These are phyloP conservation scores for Temnopleurus reevesii DNA, from an alignment of 53 echinoderm and acorn worm genomes.

Conservation along the genomic window DNA sequence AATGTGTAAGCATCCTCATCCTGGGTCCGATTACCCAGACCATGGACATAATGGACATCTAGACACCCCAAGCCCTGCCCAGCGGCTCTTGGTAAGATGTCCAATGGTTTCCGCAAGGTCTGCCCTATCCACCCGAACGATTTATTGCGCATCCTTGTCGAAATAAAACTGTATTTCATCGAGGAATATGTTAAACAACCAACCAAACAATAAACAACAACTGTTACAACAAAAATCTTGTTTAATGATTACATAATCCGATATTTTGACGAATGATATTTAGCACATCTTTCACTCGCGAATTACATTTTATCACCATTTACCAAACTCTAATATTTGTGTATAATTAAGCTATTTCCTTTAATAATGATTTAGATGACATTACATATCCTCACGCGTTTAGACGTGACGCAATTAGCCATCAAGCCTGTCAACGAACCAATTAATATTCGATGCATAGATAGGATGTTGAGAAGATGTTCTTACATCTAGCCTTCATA, in stretches of 20 bases:
- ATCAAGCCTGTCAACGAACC: constrained; percentile 1
- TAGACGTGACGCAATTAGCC: background rate
- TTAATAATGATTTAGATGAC: background rate
- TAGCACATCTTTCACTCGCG: background rate
- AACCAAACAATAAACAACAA: too few relatives aligned
- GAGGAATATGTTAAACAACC: too few relatives aligned
- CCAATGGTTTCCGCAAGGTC: background rate
- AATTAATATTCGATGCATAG: constrained; percentile 19
- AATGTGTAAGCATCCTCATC: too few relatives aligned
- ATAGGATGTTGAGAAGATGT: constrained; percentile 12
- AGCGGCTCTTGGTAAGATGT: background rate
- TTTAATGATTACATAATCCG: too few relatives aligned
- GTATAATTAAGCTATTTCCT: background rate
- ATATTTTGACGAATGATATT: too few relatives aligned
- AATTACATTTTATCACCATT: background rate
- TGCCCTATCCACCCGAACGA: background rate
- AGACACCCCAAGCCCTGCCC: background rate
- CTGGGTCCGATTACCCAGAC: background rate
- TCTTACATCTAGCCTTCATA: background rate
- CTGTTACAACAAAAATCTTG: too few relatives aligned
- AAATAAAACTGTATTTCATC: too few relatives aligned
- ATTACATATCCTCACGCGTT: background rate
- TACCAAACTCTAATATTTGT: background rate
- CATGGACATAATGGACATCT: background rate
- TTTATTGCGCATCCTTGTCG: too few relatives aligned